Percentiles rank a stretch among this genome's conserved stretches.
These are phyloP conservation scores for Nylanderia fulva DNA, from an alignment of 1,140 invertebrate species.

Conservation along the genomic window DNA sequence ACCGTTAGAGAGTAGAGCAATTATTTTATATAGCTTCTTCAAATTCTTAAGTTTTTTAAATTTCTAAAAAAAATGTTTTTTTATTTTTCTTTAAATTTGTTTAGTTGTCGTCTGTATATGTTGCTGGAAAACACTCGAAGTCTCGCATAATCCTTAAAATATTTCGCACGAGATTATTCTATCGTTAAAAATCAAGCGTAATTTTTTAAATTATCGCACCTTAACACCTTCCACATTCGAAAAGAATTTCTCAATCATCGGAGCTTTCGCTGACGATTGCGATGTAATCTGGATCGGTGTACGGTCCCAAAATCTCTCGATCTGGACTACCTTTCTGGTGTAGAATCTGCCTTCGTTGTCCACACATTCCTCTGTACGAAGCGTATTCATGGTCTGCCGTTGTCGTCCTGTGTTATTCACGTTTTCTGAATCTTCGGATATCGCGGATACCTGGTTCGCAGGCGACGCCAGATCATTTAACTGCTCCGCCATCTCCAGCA, in stretches of 20 bases:
- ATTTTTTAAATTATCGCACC: conserved; percentile 69
- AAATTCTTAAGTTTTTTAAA: no score
- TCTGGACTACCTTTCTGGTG: conserved; percentile 86
- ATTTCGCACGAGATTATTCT: background rate
- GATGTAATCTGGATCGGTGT: conserved; percentile 61
- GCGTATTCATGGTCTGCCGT: conserved; percentile 83
- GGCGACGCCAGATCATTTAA: conserved; percentile 72
- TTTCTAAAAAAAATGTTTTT: no score
- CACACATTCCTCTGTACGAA: conserved; percentile 84
- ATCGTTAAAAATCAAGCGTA: background rate
- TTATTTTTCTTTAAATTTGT: no score
- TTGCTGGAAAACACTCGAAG: no score
- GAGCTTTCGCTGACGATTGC: conserved; percentile 77
- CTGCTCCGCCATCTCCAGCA: conserved; percentile 86
- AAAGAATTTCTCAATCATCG: conserved; percentile 85
- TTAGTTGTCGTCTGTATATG: no score
- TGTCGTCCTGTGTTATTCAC: conserved; percentile 64
- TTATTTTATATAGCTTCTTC: no score
- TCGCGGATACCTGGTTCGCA: background rate
- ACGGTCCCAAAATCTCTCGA: conserved; percentile 86
- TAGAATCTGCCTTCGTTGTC: conserved; percentile 86
- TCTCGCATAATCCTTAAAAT: no score
- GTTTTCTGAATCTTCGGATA: conserved; percentile 65
- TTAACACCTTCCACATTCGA: conserved; percentile 84
- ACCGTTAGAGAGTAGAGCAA: no score